Conservation (phyloP, 2,797 vertebrate genomes). For the Sebastiscus tertius region DNA sequence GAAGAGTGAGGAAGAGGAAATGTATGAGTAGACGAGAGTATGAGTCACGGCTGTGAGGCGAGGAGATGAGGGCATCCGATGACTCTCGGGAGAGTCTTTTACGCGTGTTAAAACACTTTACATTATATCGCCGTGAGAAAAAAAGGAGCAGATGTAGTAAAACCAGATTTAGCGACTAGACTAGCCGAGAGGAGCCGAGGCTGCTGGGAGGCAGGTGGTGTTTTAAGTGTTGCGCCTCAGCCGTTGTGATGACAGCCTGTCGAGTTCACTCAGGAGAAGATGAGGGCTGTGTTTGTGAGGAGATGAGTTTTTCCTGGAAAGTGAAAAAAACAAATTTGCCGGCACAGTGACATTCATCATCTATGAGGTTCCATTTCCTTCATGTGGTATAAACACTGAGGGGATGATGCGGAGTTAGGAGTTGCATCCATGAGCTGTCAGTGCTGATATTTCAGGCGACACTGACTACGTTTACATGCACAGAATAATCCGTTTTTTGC, state of each 20-base stretch:
- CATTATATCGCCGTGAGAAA: neutral
- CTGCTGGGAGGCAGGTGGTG: constrained; percentile 32
- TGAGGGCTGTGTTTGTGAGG: neutral
- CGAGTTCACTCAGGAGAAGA: neutral
- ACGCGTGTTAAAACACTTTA: neutral
- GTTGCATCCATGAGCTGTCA: neutral
- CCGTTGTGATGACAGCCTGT: neutral
- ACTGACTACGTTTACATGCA: too few species aligned
- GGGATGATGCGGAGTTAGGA: neutral
- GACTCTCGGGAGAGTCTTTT: constrained; percentile 12
- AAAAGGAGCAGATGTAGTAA: neutral
- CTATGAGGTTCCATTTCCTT: neutral
- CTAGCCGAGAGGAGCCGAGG: neutral
- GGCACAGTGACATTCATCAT: neutral
- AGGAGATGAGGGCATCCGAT: neutral
- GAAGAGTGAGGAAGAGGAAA: neutral
- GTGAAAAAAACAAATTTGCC: neutral
- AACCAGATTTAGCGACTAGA: constrained; percentile 19
- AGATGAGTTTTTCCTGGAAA: neutral
- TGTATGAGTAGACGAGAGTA: neutral
- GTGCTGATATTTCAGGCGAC: neutral
- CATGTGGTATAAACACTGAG: neutral
- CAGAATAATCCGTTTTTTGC: too few species aligned
- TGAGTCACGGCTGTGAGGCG: neutral
- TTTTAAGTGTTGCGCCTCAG: constrained; percentile 8